Evolutionary conservation across 1,140 invertebrate species (phyloP), one percentile per base, ranked within the genome.

Genomic region (Ceratosolen fusciceps): DNA sequence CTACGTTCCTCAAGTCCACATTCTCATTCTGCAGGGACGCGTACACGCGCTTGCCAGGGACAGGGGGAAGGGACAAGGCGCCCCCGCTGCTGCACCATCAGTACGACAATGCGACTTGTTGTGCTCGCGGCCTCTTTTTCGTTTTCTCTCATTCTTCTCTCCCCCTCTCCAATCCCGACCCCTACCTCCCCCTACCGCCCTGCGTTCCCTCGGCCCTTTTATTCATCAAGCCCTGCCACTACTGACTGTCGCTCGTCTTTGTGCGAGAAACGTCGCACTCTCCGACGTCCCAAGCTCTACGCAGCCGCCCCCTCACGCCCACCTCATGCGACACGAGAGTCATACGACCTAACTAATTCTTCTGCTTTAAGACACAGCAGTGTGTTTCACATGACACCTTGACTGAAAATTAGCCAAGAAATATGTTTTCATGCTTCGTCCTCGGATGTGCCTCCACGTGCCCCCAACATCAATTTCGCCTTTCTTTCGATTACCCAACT

Each of bases 11-110:
- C 19, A n/a, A n/a, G n/a, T n/a, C n/a, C n/a, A n/a, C n/a, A n/a
- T n/a, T n/a, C n/a, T n/a, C n/a, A n/a, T n/a, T n/a, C n/a, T n/a
- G n/a, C n/a, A n/a, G n/a, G n/a, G n/a, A n/a, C n/a, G n/a, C n/a
- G n/a, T n/a, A n/a, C 75, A 34, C 65, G 21, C 52, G 31, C n/a
- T 19, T 19, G 49, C 49, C 5, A 21, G 19, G 14, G 19, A 62
- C 26, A 54, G 54, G 43, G 39, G 29, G 39, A n/a, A 7, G 54
- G n/a, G 71, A 9, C 60, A 43, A 26, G 31, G 73, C 68, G 68
- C 80, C 80, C 79, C 72, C 68, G 74, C 60, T 65, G 77, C 60
- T 71, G 70, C 26, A 43, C 49, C 60, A 49, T 58, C 74, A 65
- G 58, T 54, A 62, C 67, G 34, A 80, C 67, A 80, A 68, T 78